Percentiles rank a stretch among this genome's conserved stretches.
These are phyloP conservation scores for Drosophila melanosoma DNA, from an alignment of 2,888 invertebrate genomes.

Conservation along the genomic window DNA sequence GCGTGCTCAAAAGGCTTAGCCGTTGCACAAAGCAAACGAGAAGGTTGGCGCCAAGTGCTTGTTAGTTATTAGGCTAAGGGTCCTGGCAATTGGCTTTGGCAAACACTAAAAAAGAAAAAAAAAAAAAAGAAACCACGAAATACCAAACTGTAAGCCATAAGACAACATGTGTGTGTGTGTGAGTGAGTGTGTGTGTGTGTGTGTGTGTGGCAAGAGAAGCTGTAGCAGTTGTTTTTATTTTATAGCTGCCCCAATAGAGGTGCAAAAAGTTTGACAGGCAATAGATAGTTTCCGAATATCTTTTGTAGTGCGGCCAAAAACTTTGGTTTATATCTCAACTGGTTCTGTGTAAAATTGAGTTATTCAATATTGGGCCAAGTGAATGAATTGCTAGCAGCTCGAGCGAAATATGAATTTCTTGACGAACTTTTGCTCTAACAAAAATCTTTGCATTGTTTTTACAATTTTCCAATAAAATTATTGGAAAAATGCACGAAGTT, in stretches of 20 bases:
- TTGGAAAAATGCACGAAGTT: not conserved
- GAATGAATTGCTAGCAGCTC: slow-evolving; percentile 26
- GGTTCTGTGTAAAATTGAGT: slow-evolving; percentile 7
- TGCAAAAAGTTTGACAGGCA: slow-evolving; percentile 56
- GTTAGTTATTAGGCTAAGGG: slow-evolving; percentile 75
- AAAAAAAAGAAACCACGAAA: slow-evolving; percentile 5
- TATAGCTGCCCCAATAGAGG: slow-evolving; percentile 23
- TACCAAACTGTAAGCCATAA: slow-evolving; percentile 8
- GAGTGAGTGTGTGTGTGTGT: slow-evolving; percentile 4
- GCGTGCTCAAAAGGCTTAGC: slow-evolving; percentile 73
- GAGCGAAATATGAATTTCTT: not conserved
- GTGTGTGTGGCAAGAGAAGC: slow-evolving; percentile 15
- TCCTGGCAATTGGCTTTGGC: slow-evolving; percentile 61
- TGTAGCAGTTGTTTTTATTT: slow-evolving; percentile 13
- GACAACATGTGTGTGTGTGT: slow-evolving; percentile 6
- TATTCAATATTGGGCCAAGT: slow-evolving; percentile 6
- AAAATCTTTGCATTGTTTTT: slow-evolving; percentile 1
- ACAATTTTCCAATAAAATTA: not conserved
- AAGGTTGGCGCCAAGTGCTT: slow-evolving; percentile 61
- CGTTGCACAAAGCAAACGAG: slow-evolving; percentile 3
- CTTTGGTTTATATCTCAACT: slow-evolving; percentile 31
- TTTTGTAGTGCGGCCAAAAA: slow-evolving; percentile 23
- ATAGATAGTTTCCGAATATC: slow-evolving; percentile 49
- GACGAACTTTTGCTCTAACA: not conserved
- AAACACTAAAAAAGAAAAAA: not conserved